These are phyloP conservation scores for Rhinophrynus dorsalis DNA, from an alignment of 2,797 vertebrate species.

Conservation along the genomic window DNA sequence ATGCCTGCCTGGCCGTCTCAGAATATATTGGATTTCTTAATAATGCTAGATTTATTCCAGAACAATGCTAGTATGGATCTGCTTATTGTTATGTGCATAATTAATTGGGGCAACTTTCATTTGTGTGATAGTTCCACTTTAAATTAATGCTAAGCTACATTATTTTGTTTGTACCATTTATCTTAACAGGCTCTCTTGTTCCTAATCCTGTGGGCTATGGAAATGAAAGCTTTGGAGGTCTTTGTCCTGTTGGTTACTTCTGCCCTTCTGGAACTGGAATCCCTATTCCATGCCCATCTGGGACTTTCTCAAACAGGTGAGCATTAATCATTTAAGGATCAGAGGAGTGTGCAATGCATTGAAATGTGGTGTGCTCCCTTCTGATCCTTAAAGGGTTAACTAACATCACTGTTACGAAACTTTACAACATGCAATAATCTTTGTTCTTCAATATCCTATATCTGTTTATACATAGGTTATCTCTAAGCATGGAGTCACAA, in stretches of 20 bases:
- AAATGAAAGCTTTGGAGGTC: slow-evolving; percentile 77
- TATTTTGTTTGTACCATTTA: not conserved
- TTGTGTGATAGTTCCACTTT: too few relatives aligned
- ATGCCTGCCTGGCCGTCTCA: too few relatives aligned
- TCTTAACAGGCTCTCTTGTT: slow-evolving; percentile 84
- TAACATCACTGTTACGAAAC: too few relatives aligned
- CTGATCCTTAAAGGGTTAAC: too few relatives aligned
- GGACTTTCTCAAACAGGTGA: slow-evolving; percentile 86
- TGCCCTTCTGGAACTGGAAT: slow-evolving; percentile 80
- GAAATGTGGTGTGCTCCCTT: not conserved
- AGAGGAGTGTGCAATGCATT: too few relatives aligned
- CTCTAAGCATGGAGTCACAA: slow-evolving; percentile 66
- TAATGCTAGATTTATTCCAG: too few relatives aligned
- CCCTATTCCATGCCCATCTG: slow-evolving; percentile 78
- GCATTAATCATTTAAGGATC: not conserved
- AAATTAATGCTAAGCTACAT: too few relatives aligned
- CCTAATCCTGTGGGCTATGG: slow-evolving; percentile 73
- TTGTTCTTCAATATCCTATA: not conserved
- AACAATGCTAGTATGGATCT: too few relatives aligned
- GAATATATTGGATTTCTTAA: too few relatives aligned
- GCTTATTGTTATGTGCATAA: too few relatives aligned
- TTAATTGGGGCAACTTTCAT: too few relatives aligned
- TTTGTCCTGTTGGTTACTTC: slow-evolving; percentile 83
- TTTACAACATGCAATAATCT: too few relatives aligned
- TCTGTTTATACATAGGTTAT: slow-evolving; percentile 62